These are phyloP conservation scores for Stigmatopora nigra DNA, from an alignment of 2,113 vertebrate genomes.

Conservation along the genomic window DNA sequence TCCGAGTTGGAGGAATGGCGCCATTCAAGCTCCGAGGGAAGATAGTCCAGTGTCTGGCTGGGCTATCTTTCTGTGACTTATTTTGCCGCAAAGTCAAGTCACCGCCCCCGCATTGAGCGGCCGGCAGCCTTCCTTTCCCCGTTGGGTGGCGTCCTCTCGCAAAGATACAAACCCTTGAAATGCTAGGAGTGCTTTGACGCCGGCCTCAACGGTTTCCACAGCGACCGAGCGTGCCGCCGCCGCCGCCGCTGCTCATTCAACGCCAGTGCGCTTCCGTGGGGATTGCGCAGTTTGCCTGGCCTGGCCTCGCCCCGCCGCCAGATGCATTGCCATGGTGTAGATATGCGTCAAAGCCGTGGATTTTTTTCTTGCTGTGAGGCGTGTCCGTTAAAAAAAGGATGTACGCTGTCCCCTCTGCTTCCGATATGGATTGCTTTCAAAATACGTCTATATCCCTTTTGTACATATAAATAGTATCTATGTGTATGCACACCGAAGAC, in stretches of 20 bases:
- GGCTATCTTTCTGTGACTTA: not conserved
- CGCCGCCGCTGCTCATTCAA: conserved; percentile 13
- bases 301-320: no score
- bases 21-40: not conserved
- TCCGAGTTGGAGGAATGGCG: not conserved
- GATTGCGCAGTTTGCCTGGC: no score
- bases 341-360: no score
- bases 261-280: not conserved
- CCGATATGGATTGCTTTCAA: no score
- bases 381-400: no score
- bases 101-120: conserved; percentile 65
- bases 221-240: no score
- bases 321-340: no score
- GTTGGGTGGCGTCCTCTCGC: conserved; percentile 22
- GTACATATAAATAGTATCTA: no score
- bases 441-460: no score
- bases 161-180: conserved; percentile 46
- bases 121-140: conserved; percentile 28
- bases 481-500: no score
- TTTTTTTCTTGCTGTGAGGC: no score
- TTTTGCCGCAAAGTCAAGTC: conserved; percentile 32
- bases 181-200: conserved; percentile 36
- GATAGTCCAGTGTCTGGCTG: not conserved
- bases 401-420: no score
- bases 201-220: conserved; percentile 55